Conservation (phyloP, 2,888 invertebrate species). For the Euplagia quadripunctaria region DNA sequence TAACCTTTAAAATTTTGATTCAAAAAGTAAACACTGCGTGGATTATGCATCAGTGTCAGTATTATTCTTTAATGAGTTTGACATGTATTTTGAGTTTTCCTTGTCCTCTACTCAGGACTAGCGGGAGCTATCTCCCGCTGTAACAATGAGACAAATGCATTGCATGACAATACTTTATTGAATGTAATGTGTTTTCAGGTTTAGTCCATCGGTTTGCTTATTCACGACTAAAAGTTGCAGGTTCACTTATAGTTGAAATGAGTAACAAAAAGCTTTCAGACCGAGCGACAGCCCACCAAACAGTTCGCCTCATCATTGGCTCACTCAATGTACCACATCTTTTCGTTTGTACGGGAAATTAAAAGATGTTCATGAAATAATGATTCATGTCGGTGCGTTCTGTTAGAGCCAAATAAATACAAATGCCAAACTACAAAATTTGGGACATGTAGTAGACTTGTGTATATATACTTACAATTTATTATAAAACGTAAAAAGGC, state of each 20-base stretch:
- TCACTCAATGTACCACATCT: slow-evolving; percentile 14
- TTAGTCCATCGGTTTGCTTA: not conserved
- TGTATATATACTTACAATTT: too few relatives aligned
- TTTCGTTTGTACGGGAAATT: not conserved
- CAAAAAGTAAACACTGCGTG: too few relatives aligned
- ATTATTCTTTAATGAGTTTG: too few relatives aligned
- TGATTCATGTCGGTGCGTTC: not conserved
- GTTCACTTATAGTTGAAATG: slow-evolving; percentile 17
- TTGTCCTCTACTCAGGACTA: too few relatives aligned
- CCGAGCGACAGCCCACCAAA: slow-evolving; percentile 17
- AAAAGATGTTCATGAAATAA: slow-evolving; percentile 7
- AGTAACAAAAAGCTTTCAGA: slow-evolving; percentile 37
- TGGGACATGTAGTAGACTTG: too few relatives aligned
- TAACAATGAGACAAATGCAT: not conserved
- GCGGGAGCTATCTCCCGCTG: too few relatives aligned
- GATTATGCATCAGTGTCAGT: too few relatives aligned
- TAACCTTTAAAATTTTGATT: too few relatives aligned
- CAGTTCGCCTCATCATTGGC: slow-evolving; percentile 31
- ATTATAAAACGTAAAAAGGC: too few relatives aligned
- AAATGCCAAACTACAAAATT: too few relatives aligned
- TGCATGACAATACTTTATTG: not conserved
- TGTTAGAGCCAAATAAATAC: too few relatives aligned
- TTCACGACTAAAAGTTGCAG: slow-evolving; percentile 21
- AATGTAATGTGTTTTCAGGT: not conserved
- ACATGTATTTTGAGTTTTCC: too few relatives aligned